Evolutionary conservation across 2,113 vertebrate genomes (phyloP), one percentile per base, ranked within the genome.

Genomic region (Lagopus muta): DNA sequence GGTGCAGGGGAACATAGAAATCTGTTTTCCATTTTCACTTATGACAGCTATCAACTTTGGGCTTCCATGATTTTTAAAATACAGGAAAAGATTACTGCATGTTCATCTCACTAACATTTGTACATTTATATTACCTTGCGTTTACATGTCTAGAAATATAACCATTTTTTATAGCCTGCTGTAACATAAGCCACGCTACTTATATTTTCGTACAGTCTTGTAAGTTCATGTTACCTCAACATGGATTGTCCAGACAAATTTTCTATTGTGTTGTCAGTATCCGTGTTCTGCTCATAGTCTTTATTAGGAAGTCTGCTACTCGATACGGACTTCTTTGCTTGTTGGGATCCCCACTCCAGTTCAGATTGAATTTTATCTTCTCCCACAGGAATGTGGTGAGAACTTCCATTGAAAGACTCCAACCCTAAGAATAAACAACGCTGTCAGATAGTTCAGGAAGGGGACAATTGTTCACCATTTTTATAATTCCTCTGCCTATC

Each of bases 161-260:
- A 22, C 1, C 32, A 38, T 50, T 57, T 78, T 10, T 66, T 6
- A 30, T 38, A 84, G 47, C 38, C 28, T 10, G 43, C 6, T 22
- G 4, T 38, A 90, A 47, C 28, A 54, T 25, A 9, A 81, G 34
- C 21, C 88, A 73, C 16, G 7, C 75, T 24, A 25, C 30, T 24
- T 47, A 48, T 34, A 89, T 43, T 65, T 34, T 24, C 82, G 57
- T 89, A 64, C 78, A 73, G 82, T 64, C 75, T 69, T 87, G 34
- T 4, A 92, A 88, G 58, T 60, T 73, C 22, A 72, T 7, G 40
- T 97, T 98, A 99, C 99, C 99, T 99, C 95, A 97, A 71, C 11
- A 96, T 85, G 81, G 98, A 98, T 70, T 96, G 97, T 43, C 96
- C 97, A 87, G 98, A 98, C 40, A 97, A 75, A 67, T 98, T 98